A percentile compares a stretch with the other conserved stretches of the same genome.
Evolutionary conservation across 2,113 vertebrate genomes (phyloP).

Genomic region (Thalassarche chlororhynchos): DNA sequence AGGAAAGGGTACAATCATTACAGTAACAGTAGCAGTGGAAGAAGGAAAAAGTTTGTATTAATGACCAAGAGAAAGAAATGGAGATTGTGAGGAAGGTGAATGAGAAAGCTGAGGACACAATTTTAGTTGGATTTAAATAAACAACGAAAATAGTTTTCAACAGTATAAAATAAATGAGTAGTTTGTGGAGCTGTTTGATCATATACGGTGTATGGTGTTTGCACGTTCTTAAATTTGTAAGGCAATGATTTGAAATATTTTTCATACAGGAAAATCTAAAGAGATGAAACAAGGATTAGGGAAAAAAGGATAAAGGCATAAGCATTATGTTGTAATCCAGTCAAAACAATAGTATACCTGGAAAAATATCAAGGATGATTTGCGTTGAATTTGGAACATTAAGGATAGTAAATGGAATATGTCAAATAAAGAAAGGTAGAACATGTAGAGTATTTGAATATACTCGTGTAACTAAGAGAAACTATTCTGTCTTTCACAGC

Average conservation of each 20-base stretch:
- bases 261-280: neutral
- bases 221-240: neutral
- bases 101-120: neutral
- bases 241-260: neutral
- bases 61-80: neutral
- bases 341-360: neutral
- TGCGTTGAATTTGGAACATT: neutral
- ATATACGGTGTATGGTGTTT: neutral
- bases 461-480: neutral
- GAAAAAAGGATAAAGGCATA: neutral
- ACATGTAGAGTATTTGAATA: neutral
- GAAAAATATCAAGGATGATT: neutral
- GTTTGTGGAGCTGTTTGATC: neutral
- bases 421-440: neutral
- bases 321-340: neutral
- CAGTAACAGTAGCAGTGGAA: neutral
- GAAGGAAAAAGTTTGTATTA: neutral
- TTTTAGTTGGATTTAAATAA: neutral
- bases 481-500: neutral
- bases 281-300: neutral
- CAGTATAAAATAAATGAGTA: neutral
- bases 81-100: neutral
- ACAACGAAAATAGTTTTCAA: neutral
- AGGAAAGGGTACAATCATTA: neutral
- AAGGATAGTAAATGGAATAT: neutral